phyloP scores from a whole-genome alignment of 2,888 invertebrate species.

The Caenorhabditis sulstoni region DNA sequence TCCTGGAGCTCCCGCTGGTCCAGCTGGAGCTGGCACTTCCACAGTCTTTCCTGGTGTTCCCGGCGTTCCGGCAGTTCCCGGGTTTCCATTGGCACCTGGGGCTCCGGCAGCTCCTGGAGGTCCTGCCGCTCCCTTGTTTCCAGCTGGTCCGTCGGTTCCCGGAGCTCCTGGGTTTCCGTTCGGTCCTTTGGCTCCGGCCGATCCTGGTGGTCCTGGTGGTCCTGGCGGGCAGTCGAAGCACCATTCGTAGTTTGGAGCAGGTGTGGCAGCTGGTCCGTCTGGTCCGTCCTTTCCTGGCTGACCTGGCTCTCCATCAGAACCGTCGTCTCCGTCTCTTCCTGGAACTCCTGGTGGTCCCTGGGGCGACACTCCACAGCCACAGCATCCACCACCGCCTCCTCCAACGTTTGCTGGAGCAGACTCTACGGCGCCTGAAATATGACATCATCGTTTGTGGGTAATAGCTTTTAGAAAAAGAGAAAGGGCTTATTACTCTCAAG shows the following conservation, averaged over 20 bases:
- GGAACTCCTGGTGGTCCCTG: constrained; percentile 74
- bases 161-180: constrained; percentile 64
- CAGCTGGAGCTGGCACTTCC: constrained; percentile 60
- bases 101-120: constrained; percentile 64
- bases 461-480: constrained; percentile 34
- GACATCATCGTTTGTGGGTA: constrained; percentile 4
- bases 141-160: constrained; percentile 65
- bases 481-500: constrained; percentile 50
- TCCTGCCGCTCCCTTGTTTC: constrained; percentile 61
- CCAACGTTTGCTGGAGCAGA: constrained; percentile 50
- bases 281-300: constrained; percentile 71
- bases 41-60: constrained; percentile 61
- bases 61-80: constrained; percentile 62
- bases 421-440: constrained; percentile 56
- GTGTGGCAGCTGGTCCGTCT: constrained; percentile 69
- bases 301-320: constrained; percentile 73
- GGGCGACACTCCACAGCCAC: constrained; percentile 71
- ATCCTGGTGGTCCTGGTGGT: constrained; percentile 73
- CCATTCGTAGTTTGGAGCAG: constrained; percentile 69
- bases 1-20: constrained; percentile 61
- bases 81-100: constrained; percentile 60
- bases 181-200: constrained; percentile 68
- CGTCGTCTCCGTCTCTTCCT: constrained; percentile 74
- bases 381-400: constrained; percentile 65
- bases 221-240: constrained; percentile 76